A percentile compares a stretch with the other conserved stretches of the same genome.
Evolutionary conservation across 2,888 invertebrate genomes (phyloP).

Genomic region (Drosophila gaucha): DNA sequence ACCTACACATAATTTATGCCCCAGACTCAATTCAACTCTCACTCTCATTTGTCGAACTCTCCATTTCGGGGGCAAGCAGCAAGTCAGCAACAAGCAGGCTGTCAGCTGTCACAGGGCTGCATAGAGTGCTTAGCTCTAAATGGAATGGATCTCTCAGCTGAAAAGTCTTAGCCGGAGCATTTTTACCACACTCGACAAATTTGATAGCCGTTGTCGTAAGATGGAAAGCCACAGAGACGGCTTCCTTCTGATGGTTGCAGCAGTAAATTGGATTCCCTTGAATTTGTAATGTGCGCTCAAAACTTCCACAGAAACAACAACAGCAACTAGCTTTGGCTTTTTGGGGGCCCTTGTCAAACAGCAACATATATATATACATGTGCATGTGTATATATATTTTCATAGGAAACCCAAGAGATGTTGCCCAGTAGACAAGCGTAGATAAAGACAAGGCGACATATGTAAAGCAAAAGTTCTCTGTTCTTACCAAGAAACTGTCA

Average conservation of each 20-base stretch:
- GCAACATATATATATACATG: not conserved
- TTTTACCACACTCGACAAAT: conserved; percentile 41
- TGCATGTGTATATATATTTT: conserved; percentile 36
- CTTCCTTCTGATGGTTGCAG: conserved; percentile 49
- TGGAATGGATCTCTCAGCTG: conserved; percentile 20
- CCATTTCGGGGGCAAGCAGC: conserved; percentile 16
- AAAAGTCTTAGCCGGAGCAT: conserved; percentile 16
- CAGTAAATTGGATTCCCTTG: conserved; percentile 76
- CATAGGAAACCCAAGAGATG: conserved; percentile 58
- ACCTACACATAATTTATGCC: not conserved
- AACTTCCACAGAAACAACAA: conserved; percentile 59
- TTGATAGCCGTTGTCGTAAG: conserved; percentile 50
- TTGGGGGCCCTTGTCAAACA: conserved; percentile 32
- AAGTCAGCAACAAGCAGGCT: not conserved
- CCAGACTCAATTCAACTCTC: not conserved
- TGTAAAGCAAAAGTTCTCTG: conserved; percentile 60
- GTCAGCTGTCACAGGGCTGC: conserved; percentile 28
- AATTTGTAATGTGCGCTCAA: conserved; percentile 75
- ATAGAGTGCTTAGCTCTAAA: conserved; percentile 10
- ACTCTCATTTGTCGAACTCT: conserved; percentile 22
- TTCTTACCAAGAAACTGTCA: conserved; percentile 75
- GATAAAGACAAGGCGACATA: conserved; percentile 55
- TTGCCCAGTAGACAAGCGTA: conserved; percentile 22
- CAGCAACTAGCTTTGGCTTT: conserved; percentile 47
- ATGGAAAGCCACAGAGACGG: conserved; percentile 40